Base-by-base conservation (phyloP, 2,113 vertebrate species). In the Stegastes partitus region DNA sequence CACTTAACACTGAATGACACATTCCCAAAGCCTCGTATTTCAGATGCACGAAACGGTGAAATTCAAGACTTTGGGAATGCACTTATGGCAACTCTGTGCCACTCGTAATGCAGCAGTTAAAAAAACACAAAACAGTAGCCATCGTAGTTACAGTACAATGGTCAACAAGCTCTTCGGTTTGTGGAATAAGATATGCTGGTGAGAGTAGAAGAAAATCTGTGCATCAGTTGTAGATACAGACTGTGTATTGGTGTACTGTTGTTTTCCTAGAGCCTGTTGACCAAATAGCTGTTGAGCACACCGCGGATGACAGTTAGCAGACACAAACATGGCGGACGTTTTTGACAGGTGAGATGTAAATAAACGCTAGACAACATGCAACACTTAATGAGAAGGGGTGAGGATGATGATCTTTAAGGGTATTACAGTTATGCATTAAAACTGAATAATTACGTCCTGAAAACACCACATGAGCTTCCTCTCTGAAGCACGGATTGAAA, bases 291-390 rank as follows among this genome's bases (percentile, higher is more conserved):
- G 82, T 77, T 87, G 28, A 82, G 89, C 90, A 93, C 90, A 88
- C 81, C 18, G 77, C 87, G 6, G 28, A 53, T 44, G 63, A 90
- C 82, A 34, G 86, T 85, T 76, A 91, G 83, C 91, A 82, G 54
- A 80, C 86, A 85, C 89, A 87, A 86, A 91, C 88, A 87, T 78
- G 77, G 85, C 74, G 68, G 83, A 90, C 83, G 49, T 49, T 74
- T 74, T 83, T 62, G 85, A 92, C 87, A 81, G 54, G 84, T 91
- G 81, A 91, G 85, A 79, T 39, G 68, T 66, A 23, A 82, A 85
- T 75, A 44, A 82, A 91, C 90, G 82, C 61, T 86, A 78, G 77
- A 92, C 89, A 63, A 84, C 91, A 93, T 93, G 92, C 89, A 90
- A 91, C 90, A 92, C 44, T 54, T 77, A 87, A 76, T 54, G 47